These are phyloP conservation scores for Dasysyrphus tricinctus DNA, from an alignment of 2,888 invertebrate species.

Conservation along the genomic window DNA sequence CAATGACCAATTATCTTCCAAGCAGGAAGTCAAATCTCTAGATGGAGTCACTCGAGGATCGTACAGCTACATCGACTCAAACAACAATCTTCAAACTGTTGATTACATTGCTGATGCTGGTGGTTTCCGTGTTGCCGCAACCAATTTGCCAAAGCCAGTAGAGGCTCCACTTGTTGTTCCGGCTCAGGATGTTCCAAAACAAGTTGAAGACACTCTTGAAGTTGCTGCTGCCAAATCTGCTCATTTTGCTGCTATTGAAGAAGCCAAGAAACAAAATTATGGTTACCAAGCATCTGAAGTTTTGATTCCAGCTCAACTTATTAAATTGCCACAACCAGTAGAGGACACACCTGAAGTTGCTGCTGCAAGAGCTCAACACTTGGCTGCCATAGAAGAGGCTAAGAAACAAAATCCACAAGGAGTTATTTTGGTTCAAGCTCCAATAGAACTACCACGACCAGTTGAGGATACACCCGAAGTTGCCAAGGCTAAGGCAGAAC, in stretches of 20 bases:
- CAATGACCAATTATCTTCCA: slow-evolving; percentile 85
- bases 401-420: neutral
- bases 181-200: neutral
- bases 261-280: neutral
- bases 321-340: neutral
- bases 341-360: neutral
- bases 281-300: neutral
- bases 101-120: slow-evolving; percentile 85
- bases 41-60: slow-evolving; percentile 87
- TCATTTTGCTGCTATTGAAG: neutral
- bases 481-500: slow-evolving; percentile 80
- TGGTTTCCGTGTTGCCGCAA: slow-evolving; percentile 86
- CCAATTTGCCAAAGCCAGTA: slow-evolving; percentile 84
- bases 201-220: neutral
- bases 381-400: neutral
- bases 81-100: slow-evolving; percentile 84
- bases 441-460: slow-evolving; percentile 66
- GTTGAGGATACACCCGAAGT: slow-evolving; percentile 83
- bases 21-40: slow-evolving; percentile 85
- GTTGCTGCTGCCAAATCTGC: neutral
- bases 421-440: neutral
- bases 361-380: neutral
- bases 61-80: slow-evolving; percentile 86
- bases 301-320: no score
- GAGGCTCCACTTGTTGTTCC: neutral